Evolutionary conservation across 1,140 invertebrate species (phyloP).

Genomic region (Phortica variegata): DNA sequence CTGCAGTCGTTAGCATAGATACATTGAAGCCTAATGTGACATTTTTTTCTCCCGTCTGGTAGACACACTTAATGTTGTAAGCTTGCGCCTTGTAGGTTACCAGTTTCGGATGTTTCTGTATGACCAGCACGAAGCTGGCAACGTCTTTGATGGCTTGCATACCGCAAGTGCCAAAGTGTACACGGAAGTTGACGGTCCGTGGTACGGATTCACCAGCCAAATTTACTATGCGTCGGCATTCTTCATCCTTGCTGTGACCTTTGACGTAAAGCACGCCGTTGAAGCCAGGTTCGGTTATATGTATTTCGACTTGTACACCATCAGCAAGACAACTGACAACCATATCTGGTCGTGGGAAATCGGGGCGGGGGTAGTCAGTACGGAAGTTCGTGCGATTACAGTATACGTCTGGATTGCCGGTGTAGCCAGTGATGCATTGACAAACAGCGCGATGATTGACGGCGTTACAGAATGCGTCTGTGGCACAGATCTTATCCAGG

Average conservation of each 20-base stretch:
- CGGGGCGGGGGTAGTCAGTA: slow-evolving; percentile 74
- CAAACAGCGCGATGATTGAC: slow-evolving; percentile 77
- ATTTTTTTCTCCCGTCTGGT: slow-evolving; percentile 90
- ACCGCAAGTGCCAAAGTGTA: slow-evolving; percentile 87
- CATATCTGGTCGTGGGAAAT: slow-evolving; percentile 84
- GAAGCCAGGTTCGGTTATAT: slow-evolving; percentile 76
- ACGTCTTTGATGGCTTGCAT: slow-evolving; percentile 88
- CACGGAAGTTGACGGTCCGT: slow-evolving; percentile 81
- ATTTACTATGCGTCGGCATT: slow-evolving; percentile 79
- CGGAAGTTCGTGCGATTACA: slow-evolving; percentile 65
- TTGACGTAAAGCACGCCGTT: slow-evolving; percentile 92
- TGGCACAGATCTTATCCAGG: slow-evolving; percentile 68
- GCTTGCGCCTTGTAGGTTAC: slow-evolving; percentile 94
- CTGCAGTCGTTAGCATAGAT: slow-evolving; percentile 91
- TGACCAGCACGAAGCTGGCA: slow-evolving; percentile 88
- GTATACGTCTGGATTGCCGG: slow-evolving; percentile 77
- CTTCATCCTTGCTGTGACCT: slow-evolving; percentile 89
- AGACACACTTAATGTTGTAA: slow-evolving; percentile 92
- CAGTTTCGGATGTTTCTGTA: slow-evolving; percentile 92
- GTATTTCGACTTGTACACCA: slow-evolving; percentile 84
- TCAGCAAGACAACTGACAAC: slow-evolving; percentile 86
- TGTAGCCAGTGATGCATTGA: slow-evolving; percentile 76
- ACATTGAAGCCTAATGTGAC: slow-evolving; percentile 92
- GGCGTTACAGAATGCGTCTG: slow-evolving; percentile 77
- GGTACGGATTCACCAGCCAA: slow-evolving; percentile 67